Evolutionary conservation across 2,888 invertebrate species (phyloP), one percentile per base, ranked within the genome.

Genomic region (Nomada fabriciana): DNA sequence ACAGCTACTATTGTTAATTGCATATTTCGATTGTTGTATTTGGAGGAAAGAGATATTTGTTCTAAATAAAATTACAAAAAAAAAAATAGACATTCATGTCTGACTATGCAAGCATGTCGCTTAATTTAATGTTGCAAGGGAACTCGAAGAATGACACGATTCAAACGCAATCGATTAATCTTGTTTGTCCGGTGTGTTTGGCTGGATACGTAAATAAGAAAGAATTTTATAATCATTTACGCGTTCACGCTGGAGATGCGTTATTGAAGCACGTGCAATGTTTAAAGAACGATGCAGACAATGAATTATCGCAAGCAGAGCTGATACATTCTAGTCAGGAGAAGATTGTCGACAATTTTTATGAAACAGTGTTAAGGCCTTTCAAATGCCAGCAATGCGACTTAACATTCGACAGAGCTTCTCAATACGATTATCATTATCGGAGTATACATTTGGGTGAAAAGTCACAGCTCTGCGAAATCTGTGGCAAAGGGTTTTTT

Each of bases 401-500:
- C 36, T 80, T 90, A 20, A 86, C 89, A n/a, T 94, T 94, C 57
- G 93, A 93, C 57, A 88, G 93, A 64, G 90, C 92, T 0, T 93
- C 94, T 0, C 93, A 94, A 71, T 85, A 92, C 1, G 91, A 91
- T 68, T 93, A 93, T 68, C 94, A 94, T 80, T 82, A 88, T 65
- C 86, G 94, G 36, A 92, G 93, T 69, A 89, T 93, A 20, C 94
- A 94, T 79, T 77, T 91, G 20, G 90, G 91, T 1, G 94, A 94
- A 81, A 93, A 91, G 47, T 92, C 92, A 0, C 93, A 93, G 67
- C 83, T 91, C 10, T 94, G 93, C 71, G 92, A 93, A 68, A 91
- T 93, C 15, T 93, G 93, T 61, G 90, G 90, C 4, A 93, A 93
- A 73, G 90, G 92, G 18, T 94, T 93, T 70, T 94, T 94, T 70